Evolutionary conservation across 2,113 vertebrate species (phyloP).

Genomic region (Motacilla tschutschensis): DNA sequence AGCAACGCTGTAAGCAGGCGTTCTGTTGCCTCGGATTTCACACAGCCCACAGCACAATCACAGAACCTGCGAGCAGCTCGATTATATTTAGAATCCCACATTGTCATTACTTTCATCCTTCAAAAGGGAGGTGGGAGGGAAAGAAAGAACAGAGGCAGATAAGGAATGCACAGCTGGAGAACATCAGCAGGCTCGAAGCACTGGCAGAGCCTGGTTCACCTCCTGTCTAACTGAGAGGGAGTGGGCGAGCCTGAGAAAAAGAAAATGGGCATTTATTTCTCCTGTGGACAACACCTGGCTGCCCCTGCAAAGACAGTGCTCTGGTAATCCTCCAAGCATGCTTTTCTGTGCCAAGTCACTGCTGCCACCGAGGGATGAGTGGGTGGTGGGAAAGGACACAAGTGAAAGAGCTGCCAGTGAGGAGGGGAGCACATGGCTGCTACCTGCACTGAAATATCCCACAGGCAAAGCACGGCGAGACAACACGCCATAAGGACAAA

Average conservation of each 20-base stretch:
- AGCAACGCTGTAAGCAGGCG: neutral
- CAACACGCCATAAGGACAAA: neutral
- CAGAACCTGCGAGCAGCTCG: neutral
- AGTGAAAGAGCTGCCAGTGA: neutral
- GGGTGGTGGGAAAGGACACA: neutral
- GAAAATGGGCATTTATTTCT: neutral
- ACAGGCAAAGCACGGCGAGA: neutral
- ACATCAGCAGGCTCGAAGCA: neutral
- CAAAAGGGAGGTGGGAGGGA: neutral
- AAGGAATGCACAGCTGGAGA: conserved; percentile 52
- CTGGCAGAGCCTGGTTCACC: neutral
- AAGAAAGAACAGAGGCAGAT: conserved; percentile 25
- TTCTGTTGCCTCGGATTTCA: conserved; percentile 6
- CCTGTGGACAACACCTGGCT: conserved; percentile 1
- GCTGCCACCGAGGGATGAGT: neutral
- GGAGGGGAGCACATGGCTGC: neutral
- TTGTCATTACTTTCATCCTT: conserved; percentile 22
- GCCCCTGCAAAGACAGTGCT: neutral
- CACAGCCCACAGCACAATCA: neutral
- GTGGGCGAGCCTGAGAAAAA: neutral
- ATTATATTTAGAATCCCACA: conserved; percentile 37
- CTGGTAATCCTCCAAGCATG: neutral
- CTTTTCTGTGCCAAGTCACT: neutral
- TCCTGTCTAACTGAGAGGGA: neutral
- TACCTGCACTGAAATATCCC: neutral